Conservation (phyloP, 1,140 invertebrate species). For the Drosophila mayri region DNA sequence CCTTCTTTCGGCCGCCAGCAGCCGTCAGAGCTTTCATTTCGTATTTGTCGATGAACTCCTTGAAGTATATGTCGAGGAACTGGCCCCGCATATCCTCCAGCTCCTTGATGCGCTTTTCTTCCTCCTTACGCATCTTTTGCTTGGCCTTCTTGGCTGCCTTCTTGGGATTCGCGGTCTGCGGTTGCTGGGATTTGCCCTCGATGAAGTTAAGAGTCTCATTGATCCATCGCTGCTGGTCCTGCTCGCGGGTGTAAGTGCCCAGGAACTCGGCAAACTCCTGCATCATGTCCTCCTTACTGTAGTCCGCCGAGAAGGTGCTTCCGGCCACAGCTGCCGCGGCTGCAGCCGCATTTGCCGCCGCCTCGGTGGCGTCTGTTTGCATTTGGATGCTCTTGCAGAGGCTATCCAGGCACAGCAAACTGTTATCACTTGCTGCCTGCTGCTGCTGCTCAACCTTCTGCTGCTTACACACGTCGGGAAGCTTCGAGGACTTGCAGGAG, state of each 20-base stretch:
- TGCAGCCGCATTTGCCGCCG: conserved; percentile 28
- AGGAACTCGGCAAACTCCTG: conserved; percentile 79
- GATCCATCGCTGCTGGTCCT: conserved; percentile 78
- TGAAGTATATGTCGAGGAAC: conserved; percentile 83
- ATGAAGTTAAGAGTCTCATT: conserved; percentile 81
- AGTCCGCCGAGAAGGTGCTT: conserved; percentile 44
- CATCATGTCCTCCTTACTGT: conserved; percentile 75
- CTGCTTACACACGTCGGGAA: conserved; percentile 24
- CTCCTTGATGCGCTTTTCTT: conserved; percentile 81
- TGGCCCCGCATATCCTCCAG: conserved; percentile 77
- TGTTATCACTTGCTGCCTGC: conserved; percentile 57
- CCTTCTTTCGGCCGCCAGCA: conserved; percentile 74
- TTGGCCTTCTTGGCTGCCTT: conserved; percentile 84
- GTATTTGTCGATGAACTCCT: conserved; percentile 79
- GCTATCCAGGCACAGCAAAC: conserved; percentile 72
- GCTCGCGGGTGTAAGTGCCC: conserved; percentile 72
- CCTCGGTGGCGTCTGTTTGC: conserved; percentile 59
- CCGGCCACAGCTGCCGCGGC: conserved; percentile 42
- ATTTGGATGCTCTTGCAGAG: conserved; percentile 77
- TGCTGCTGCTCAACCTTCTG: conserved; percentile 46
- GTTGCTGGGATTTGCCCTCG: conserved; percentile 78
- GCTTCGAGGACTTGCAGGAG: conserved; percentile 29
- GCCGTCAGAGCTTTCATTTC: conserved; percentile 74
- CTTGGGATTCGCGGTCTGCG: conserved; percentile 75
- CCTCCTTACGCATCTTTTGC: conserved; percentile 81